Conservation (phyloP, 2,113 vertebrate genomes). For the Mormoops blainvillei region DNA sequence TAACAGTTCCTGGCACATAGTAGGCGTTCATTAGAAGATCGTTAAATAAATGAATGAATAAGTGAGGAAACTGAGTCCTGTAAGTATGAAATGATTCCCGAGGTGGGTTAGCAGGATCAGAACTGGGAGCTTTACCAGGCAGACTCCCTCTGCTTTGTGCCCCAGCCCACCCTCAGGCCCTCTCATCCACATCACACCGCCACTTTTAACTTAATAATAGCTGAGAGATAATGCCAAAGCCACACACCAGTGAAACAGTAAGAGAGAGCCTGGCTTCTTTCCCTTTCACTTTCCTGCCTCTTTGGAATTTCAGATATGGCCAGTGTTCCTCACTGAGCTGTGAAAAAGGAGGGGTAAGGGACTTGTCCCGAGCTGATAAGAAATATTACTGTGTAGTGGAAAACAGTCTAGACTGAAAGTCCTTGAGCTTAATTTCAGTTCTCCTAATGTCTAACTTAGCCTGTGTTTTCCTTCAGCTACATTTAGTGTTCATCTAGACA, state of each 20-base stretch:
- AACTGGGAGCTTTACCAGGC: background rate
- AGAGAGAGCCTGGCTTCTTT: constrained; percentile 34
- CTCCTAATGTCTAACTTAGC: background rate
- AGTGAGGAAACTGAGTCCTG: background rate
- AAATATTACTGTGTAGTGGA: background rate
- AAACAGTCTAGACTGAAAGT: background rate
- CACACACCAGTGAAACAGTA: background rate
- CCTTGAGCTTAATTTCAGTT: background rate
- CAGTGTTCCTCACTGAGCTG: background rate
- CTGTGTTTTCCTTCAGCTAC: background rate
- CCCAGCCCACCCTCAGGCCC: background rate
- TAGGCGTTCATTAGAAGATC: background rate
- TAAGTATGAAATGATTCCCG: background rate
- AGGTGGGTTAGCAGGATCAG: background rate
- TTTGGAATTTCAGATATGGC: constrained; percentile 36
- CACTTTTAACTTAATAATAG: background rate
- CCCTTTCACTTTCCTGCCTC: constrained; percentile 24
- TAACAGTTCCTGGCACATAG: background rate
- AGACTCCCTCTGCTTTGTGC: background rate
- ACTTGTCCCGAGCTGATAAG: background rate
- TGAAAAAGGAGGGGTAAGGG: background rate
- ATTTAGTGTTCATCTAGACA: background rate
- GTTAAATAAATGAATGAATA: background rate
- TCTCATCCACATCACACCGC: background rate
- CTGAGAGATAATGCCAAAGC: background rate